A percentile compares a stretch with the other conserved stretches of the same genome.
Conservation (phyloP, 2,888 invertebrate species). For the Drosophila pullipes region DNA sequence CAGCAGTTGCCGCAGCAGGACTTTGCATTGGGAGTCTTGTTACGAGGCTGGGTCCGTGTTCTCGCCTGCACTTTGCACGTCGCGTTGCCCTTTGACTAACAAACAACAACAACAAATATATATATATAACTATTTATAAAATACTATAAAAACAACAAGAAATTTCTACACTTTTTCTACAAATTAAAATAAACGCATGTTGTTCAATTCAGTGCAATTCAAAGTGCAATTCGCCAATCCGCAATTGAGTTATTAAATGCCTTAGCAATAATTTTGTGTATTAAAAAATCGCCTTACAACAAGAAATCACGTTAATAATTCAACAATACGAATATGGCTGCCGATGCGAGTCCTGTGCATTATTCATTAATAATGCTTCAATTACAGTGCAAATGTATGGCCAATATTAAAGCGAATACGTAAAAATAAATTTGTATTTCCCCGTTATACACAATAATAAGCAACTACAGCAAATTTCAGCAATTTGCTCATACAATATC, state of each 20-base stretch:
- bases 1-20: conserved; percentile 49
- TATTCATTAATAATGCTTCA: conserved; percentile 53
- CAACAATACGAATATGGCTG: conserved; percentile 52
- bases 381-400: conserved; percentile 67
- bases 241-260: conserved; percentile 50
- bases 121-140: conserved; percentile 12
- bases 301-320: conserved; percentile 56
- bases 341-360: conserved; percentile 48
- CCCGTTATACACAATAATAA: neutral
- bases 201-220: conserved; percentile 56
- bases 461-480: neutral
- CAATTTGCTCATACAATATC: neutral
- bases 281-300: conserved; percentile 51
- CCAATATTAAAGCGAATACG: conserved; percentile 21
- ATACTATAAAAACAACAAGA: conserved; percentile 14
- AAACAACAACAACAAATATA: conserved; percentile 28
- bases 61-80: conserved; percentile 63
- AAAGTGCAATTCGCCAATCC: conserved; percentile 53
- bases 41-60: conserved; percentile 44
- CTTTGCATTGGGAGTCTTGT: conserved; percentile 50
- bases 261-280: conserved; percentile 61
- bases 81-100: conserved; percentile 37
- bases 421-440: neutral
- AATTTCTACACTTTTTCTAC: conserved; percentile 73
- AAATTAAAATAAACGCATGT: conserved; percentile 27